These are phyloP conservation scores for Hormaphis cornu DNA, from an alignment of 1,140 invertebrate species.

Conservation along the genomic window DNA sequence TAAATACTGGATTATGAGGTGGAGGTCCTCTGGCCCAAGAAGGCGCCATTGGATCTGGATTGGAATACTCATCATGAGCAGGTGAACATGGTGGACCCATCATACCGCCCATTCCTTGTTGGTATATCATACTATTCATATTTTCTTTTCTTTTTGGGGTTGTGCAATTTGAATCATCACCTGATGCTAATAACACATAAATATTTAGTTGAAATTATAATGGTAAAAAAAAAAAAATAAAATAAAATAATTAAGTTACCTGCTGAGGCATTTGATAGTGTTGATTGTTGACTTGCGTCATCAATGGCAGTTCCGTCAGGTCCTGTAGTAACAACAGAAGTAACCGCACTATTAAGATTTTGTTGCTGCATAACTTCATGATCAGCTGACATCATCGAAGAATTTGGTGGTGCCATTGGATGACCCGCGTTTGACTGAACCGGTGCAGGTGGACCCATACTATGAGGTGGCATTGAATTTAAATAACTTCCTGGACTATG, in stretches of 20 bases:
- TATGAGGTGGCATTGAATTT: constrained; percentile 41
- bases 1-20: constrained; percentile 77
- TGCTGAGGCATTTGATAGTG: constrained; percentile 78
- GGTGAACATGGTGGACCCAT: constrained; percentile 56
- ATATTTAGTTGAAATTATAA: not conserved
- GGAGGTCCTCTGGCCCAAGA: constrained; percentile 76
- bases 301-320: constrained; percentile 77
- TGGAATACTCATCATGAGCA: constrained; percentile 74
- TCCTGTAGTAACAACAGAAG: constrained; percentile 75
- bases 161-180: constrained; percentile 64
- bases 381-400: constrained; percentile 32
- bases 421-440: constrained; percentile 47
- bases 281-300: constrained; percentile 84
- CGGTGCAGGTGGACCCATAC: constrained; percentile 47
- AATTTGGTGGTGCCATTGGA: constrained; percentile 35
- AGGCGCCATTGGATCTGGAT: constrained; percentile 55
- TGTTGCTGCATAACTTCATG: constrained; percentile 33
- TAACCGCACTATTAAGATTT: constrained; percentile 55
- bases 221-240: not conserved
- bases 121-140: constrained; percentile 44
- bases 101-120: constrained; percentile 46
- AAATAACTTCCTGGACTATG: constrained; percentile 40
- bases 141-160: constrained; percentile 46
- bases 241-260: constrained; percentile 40
- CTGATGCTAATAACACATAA: constrained; percentile 55